These are phyloP conservation scores for Muscicapa comitata DNA, from an alignment of 2,797 vertebrate species.

Conservation along the genomic window DNA sequence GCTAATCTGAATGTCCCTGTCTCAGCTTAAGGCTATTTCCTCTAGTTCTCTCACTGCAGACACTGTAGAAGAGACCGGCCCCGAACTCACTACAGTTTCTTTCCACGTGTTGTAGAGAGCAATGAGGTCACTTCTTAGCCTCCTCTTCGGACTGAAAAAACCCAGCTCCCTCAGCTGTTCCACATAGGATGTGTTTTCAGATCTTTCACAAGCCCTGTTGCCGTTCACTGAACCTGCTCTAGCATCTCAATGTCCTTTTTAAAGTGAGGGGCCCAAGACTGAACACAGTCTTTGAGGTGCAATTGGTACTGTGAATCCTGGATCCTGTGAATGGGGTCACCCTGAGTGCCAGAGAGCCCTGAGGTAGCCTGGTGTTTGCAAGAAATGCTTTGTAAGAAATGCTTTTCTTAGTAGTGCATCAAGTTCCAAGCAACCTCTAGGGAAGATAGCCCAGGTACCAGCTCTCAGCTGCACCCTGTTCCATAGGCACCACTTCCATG, in stretches of 20 bases:
- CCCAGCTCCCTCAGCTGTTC: neutral
- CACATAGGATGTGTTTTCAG: neutral
- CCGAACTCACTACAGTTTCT: neutral
- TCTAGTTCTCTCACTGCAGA: neutral
- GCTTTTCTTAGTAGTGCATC: neutral
- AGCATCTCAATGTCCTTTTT: neutral
- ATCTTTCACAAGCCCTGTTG: neutral
- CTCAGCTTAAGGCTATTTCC: neutral
- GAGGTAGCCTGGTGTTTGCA: neutral
- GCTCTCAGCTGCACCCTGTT: neutral
- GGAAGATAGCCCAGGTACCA: neutral
- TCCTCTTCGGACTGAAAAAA: neutral
- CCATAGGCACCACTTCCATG: no score
- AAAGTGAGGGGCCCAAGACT: neutral
- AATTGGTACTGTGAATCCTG: neutral
- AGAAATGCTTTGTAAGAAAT: neutral
- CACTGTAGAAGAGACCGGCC: rapidly evolving
- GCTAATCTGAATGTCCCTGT: neutral
- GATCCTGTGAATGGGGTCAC: neutral
- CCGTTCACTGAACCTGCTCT: neutral
- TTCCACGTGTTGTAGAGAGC: neutral
- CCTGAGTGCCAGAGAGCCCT: neutral
- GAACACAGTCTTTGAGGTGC: neutral
- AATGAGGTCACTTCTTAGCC: neutral
- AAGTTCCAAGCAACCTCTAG: neutral